Evolutionary conservation across 2,113 vertebrate genomes (phyloP).

Genomic region (Gadus macrocephalus): DNA sequence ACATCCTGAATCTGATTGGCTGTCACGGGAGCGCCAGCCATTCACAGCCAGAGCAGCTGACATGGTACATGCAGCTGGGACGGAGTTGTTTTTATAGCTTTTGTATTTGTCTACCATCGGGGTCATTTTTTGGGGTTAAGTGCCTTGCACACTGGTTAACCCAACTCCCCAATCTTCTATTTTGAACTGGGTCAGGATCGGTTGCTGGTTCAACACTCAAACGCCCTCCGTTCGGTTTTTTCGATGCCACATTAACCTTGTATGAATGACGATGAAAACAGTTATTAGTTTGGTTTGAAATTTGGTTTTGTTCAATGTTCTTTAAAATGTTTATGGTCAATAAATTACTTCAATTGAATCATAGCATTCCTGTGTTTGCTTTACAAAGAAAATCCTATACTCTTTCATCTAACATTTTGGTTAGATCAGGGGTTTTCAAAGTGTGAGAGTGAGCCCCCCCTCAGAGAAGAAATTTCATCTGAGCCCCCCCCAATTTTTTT

Average conservation of each 20-base stretch:
- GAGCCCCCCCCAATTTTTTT: too few relatives aligned
- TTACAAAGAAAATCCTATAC: conserved; percentile 1
- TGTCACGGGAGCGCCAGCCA: conserved; percentile 33
- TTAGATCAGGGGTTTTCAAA: too few relatives aligned
- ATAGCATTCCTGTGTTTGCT: conserved; percentile 32
- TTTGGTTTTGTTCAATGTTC: conserved; percentile 61
- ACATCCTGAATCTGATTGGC: conserved; percentile 22
- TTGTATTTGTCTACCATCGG: conserved; percentile 40
- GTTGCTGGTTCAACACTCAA: conserved; percentile 62
- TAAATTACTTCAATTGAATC: conserved; percentile 59
- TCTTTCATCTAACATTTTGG: too few relatives aligned
- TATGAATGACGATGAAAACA: conserved; percentile 58
- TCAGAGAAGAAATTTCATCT: too few relatives aligned
- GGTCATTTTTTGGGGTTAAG: conserved; percentile 58
- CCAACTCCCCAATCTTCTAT: conserved; percentile 12
- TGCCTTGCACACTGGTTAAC: conserved; percentile 65
- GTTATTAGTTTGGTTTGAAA: conserved; percentile 63
- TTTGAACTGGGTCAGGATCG: conserved; percentile 63
- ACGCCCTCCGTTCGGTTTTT: conserved; percentile 38
- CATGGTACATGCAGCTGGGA: conserved; percentile 34
- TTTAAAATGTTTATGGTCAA: conserved; percentile 63
- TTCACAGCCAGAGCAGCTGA: conserved; percentile 38
- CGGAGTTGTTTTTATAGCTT: conserved; percentile 40
- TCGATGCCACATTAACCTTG: conserved; percentile 63
- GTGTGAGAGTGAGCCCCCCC: too few relatives aligned